These are phyloP conservation scores for Axis porcinus DNA, from an alignment of 2,113 vertebrate genomes.

Conservation along the genomic window DNA sequence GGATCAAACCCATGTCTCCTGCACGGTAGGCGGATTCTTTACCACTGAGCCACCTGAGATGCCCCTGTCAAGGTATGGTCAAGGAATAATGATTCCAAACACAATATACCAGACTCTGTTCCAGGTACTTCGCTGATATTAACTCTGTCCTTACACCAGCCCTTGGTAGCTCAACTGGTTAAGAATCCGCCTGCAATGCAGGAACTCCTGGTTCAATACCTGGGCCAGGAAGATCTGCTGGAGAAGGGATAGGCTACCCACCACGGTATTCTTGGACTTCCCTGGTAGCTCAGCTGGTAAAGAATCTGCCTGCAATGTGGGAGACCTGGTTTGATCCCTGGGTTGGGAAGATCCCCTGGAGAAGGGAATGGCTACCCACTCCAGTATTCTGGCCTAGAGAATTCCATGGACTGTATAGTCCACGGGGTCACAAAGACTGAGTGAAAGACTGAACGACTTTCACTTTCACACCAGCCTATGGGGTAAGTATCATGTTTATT, in stretches of 20 bases:
- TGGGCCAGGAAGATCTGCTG: not conserved
- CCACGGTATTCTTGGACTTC: not conserved
- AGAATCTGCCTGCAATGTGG: not conserved
- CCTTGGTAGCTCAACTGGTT: not conserved
- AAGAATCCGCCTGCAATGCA: not conserved
- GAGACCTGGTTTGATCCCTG: not conserved
- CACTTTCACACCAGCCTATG: not conserved
- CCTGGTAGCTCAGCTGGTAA: not conserved
- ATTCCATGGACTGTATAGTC: not conserved
- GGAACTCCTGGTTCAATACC: not conserved
- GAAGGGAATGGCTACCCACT: not conserved
- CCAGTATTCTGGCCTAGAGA: not conserved
- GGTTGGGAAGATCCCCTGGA: not conserved
- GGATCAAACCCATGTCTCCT: not conserved
- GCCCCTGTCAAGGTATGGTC: rapidly evolving
- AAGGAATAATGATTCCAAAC: not conserved
- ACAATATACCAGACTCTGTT: no score
- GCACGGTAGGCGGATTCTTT: not conserved
- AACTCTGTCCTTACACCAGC: not conserved
- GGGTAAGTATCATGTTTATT: not conserved
- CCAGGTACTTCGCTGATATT: not conserved
- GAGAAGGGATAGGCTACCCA: not conserved
- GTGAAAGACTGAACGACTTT: not conserved
- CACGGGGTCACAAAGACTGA: not conserved
- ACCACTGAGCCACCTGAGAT: not conserved